Conservation (phyloP, 2,113 vertebrate species). For the Ageneiosus marmoratus region DNA sequence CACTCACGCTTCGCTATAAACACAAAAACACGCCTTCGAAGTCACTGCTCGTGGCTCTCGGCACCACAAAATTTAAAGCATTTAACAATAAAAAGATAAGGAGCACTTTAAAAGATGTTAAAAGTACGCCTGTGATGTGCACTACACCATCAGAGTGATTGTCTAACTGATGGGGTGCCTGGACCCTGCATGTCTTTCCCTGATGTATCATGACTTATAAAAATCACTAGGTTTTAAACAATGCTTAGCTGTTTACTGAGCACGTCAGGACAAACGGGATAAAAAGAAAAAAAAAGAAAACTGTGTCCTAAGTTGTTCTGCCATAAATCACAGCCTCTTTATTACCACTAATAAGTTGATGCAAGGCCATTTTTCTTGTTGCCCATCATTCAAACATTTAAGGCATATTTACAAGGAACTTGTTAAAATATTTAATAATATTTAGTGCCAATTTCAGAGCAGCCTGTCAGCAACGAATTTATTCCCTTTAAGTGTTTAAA, state of each 20-base stretch:
- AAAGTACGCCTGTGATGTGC: conserved; percentile 59
- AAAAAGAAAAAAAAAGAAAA: conserved; percentile 50
- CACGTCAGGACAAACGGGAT: conserved; percentile 65
- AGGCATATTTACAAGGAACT: conserved; percentile 85
- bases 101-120: conserved; percentile 68
- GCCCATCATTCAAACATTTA: conserved; percentile 82
- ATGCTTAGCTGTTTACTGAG: conserved; percentile 67
- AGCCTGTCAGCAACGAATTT: conserved; percentile 75
- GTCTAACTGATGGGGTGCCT: conserved; percentile 56
- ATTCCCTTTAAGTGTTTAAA: conserved; percentile 82
- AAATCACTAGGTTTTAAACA: conserved; percentile 70
- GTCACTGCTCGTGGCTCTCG: conserved; percentile 38
- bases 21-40: conserved; percentile 47
- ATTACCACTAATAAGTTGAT: conserved; percentile 84
- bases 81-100: conserved; percentile 63
- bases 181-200: conserved; percentile 49
- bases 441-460: conserved; percentile 82
- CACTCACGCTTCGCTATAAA: conserved; percentile 44
- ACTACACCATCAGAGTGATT: conserved; percentile 53
- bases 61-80: conserved; percentile 62
- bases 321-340: conserved; percentile 77
- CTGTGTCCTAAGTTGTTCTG: conserved; percentile 69
- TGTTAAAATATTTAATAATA: conserved; percentile 88
- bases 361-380: conserved; percentile 80
- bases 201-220: conserved; percentile 65